phyloP scores from a whole-genome alignment of 2,113 vertebrate species.

The Cavia aperea region DNA sequence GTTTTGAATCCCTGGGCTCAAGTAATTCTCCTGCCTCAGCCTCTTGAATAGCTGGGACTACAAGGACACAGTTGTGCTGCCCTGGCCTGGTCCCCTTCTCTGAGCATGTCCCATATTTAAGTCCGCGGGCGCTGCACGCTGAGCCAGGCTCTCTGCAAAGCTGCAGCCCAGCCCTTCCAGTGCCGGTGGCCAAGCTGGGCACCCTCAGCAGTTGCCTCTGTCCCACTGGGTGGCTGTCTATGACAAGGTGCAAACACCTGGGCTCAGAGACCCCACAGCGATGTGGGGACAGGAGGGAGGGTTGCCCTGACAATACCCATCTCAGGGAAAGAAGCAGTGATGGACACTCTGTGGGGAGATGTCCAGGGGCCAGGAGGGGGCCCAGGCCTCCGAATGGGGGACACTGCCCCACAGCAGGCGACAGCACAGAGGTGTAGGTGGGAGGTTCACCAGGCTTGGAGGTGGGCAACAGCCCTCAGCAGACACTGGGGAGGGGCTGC shows the following conservation, averaged over 20 bases:
- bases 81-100: not conserved
- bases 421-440: not conserved
- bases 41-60: not conserved
- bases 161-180: not conserved
- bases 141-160: not conserved
- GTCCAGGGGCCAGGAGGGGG: not conserved
- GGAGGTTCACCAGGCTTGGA: not conserved
- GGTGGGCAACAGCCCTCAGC: too few relatives aligned
- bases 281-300: not conserved
- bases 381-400: not conserved
- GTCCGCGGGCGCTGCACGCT: not conserved
- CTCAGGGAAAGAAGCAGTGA: too few relatives aligned
- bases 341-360: too few relatives aligned
- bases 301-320: not conserved
- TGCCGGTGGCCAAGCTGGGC: too few relatives aligned
- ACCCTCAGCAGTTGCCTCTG: not conserved
- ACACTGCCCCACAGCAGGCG: too few relatives aligned
- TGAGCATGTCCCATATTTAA: not conserved
- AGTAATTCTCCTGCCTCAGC: not conserved
- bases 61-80: not conserved
- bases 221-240: not conserved
- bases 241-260: not conserved
- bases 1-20: not conserved
- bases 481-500: not conserved
- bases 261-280: not conserved